Evolutionary conservation across 1,140 invertebrate species (phyloP).

Genomic region (Drosophila albomicans): DNA sequence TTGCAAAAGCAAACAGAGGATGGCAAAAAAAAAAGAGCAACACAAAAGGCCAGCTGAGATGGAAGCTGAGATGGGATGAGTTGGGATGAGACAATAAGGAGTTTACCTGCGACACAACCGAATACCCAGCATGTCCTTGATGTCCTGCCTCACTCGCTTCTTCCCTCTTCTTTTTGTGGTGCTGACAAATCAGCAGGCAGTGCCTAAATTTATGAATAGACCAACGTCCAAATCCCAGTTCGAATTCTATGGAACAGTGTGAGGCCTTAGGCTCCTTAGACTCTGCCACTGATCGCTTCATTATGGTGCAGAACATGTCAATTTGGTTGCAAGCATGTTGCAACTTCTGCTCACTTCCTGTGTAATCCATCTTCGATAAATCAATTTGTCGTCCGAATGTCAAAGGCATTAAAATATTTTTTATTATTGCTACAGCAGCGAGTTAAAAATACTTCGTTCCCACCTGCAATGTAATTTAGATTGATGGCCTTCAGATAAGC

Average conservation of each 20-base stretch:
- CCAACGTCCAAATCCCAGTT: background rate
- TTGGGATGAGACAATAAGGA: slow-evolving; percentile 61
- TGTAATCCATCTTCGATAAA: slow-evolving; percentile 67
- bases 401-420: slow-evolving; percentile 66
- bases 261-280: slow-evolving; percentile 17
- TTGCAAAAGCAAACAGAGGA: slow-evolving; percentile 66
- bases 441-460: slow-evolving; percentile 1
- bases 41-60: slow-evolving; percentile 22
- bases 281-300: slow-evolving; percentile 69
- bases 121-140: slow-evolving; percentile 45
- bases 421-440: slow-evolving; percentile 42
- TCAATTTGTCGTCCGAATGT: slow-evolving; percentile 70
- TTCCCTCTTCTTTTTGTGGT: slow-evolving; percentile 17
- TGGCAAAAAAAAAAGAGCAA: slow-evolving; percentile 49
- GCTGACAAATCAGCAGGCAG: slow-evolving; percentile 71
- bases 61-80: slow-evolving; percentile 34
- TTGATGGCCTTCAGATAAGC: slow-evolving; percentile 55
- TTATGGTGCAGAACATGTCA: slow-evolving; percentile 74
- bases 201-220: slow-evolving; percentile 69
- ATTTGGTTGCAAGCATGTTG: slow-evolving; percentile 44
- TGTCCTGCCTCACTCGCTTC: background rate
- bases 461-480: slow-evolving; percentile 63
- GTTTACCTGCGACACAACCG: slow-evolving; percentile 45
- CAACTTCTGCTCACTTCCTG: slow-evolving; percentile 49
- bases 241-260: slow-evolving; percentile 37